A percentile compares a stretch with the other conserved stretches of the same genome.
Evolutionary conservation across 2,797 vertebrate species (phyloP).

Genomic region (Gadopsis marmoratus): DNA sequence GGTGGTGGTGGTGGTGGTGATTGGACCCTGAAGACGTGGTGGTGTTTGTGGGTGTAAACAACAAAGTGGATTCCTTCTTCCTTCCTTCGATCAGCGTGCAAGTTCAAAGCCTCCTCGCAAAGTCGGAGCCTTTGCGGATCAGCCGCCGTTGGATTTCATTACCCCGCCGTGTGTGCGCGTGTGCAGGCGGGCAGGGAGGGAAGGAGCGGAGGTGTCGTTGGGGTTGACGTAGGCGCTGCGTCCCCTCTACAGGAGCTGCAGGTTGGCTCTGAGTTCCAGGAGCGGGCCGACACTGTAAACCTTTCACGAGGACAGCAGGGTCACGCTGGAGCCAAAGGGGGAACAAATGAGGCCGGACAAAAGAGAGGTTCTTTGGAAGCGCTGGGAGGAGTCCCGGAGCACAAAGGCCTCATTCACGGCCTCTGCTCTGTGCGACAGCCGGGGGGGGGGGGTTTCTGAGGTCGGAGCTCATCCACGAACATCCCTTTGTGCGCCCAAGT

Average conservation of each 20-base stretch:
- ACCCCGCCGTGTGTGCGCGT: constrained; percentile 14
- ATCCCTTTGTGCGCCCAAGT: constrained; percentile 59
- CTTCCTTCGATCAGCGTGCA: constrained; percentile 37
- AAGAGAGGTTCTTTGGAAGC: constrained; percentile 54
- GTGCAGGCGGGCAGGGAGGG: neutral
- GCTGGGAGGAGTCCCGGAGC: constrained; percentile 27
- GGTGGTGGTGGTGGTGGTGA: neutral
- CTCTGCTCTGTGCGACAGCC: constrained; percentile 28
- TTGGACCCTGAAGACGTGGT: constrained; percentile 7
- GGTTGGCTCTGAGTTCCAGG: constrained; percentile 34
- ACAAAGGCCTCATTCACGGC: constrained; percentile 79
- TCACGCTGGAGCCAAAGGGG: constrained; percentile 40
- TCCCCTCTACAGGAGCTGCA: constrained; percentile 1
- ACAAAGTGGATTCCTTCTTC: constrained; percentile 62
- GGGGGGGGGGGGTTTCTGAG: constrained; percentile 9
- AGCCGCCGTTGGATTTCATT: constrained; percentile 54
- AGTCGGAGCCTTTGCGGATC: constrained; percentile 42
- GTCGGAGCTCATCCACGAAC: constrained; percentile 58
- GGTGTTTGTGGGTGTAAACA: constrained; percentile 59
- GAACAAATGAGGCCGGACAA: constrained; percentile 62
- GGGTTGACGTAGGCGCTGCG: constrained; percentile 19
- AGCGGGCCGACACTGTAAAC: constrained; percentile 45
- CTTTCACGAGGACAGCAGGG: constrained; percentile 42
- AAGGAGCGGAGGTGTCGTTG: neutral
- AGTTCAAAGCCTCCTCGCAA: constrained; percentile 63